Evolutionary conservation across 2,888 invertebrate species (phyloP), one percentile per base, ranked within the genome.

Genomic region (Taenaris catops): DNA sequence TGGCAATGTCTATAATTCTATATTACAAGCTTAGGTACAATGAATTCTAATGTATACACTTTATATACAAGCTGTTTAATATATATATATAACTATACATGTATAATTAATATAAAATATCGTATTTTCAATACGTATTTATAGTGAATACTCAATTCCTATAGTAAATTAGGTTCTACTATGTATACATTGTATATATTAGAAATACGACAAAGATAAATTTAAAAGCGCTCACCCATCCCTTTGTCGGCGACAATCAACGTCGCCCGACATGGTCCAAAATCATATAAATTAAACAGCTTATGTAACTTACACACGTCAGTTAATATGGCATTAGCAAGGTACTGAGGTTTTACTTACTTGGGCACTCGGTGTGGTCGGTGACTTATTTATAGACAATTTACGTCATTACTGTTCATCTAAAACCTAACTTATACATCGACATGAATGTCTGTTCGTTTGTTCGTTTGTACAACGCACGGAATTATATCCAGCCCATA

Each of bases 281-380:
- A 9, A 6, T 5, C 16, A 11, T 25, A 33, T 41, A 36, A 25
- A 33, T 41, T 36, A 38, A 37, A 37, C 38, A 28, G 34, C 34
- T 40, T 35, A 36, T 33, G 28, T 26, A 29, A 8, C 21, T 38
- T 53, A 53, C 26, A 34, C 29, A 26, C 20, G 31, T 41, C 38
- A 33, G 46, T 60, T 49, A 59, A 61, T 72, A 72, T 71, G 71
- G 71, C 71, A 64, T 60, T 52, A 48, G 55, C 45, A 65, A 67
- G 68, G 69, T 70, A 70, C 70, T 61, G 52, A 39, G 47, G 16
- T 26, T 27, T n/a, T n/a, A n/a, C n/a, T n/a, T 5, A 49, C 56
- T 46, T 49, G 64, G 65, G 59, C 58, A 61, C 57, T 59, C 48
- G 44, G 39, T 51, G 48, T n/a, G 8, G n/a, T n/a, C n/a, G n/a